Conservation (phyloP, 2,113 vertebrate species). For the Tautogolabrus adspersus region DNA sequence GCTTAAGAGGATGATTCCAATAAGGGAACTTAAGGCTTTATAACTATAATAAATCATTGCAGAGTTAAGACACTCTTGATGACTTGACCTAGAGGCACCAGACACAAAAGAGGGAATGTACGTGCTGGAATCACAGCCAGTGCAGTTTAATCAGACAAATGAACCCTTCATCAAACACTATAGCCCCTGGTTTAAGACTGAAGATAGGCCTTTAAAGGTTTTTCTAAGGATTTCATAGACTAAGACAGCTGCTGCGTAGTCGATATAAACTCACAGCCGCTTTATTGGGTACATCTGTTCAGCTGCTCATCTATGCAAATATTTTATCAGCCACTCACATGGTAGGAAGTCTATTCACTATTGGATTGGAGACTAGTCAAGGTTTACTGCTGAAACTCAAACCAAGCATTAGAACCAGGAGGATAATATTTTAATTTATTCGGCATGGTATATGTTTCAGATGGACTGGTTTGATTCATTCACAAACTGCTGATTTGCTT, state of each 20-base stretch:
- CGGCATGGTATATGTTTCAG: too few species aligned
- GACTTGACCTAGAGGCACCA: constrained; percentile 11
- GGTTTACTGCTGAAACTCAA: background rate
- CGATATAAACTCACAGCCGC: background rate
- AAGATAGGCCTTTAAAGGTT: background rate
- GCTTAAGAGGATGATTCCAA: constrained; percentile 19
- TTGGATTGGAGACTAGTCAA: background rate
- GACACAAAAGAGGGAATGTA: constrained; percentile 27
- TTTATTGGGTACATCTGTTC: background rate
- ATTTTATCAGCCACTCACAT: background rate
- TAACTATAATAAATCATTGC: constrained; percentile 10
- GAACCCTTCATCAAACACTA: constrained; percentile 18
- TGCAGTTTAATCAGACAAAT: constrained; percentile 32
- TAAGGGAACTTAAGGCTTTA: constrained; percentile 13
- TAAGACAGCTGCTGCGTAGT: constrained; percentile 3
- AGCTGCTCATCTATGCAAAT: background rate
- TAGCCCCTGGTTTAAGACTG: background rate
- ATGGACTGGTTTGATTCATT: too few species aligned
- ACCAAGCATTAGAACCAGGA: background rate
- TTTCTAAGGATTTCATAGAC: constrained; percentile 6
- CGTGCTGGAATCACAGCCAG: constrained; percentile 9
- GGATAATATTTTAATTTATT: too few species aligned
- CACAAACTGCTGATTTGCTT: too few species aligned
- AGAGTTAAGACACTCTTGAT: constrained; percentile 8
- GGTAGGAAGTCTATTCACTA: background rate